Base-by-base conservation (phyloP, 2,113 vertebrate genomes). In the Raphicerus campestris region DNA sequence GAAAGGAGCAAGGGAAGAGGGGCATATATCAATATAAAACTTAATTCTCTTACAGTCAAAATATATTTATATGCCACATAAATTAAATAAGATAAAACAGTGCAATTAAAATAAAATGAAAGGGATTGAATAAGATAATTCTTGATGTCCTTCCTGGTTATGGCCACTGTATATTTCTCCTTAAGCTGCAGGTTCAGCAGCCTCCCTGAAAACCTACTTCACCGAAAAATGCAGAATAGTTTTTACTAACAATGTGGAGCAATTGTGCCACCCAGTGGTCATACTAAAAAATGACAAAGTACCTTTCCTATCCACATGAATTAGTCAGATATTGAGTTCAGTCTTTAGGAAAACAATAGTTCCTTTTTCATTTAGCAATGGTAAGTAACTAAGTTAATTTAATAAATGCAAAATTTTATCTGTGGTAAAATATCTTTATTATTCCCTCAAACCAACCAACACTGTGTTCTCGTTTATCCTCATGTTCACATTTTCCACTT, bases 241-340 rank as follows among this genome's bases (percentile, higher is more conserved):
- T 96, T 89, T 87, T 15, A 56, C 20, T 20, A 84, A 81, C n/a
- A 93, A 19, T 24, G 11, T 96, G n/a, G 75, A 32, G 35, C 92
- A 81, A 93, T 39, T 58, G 4, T 7, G 35, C 73, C 95, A 97
- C 73, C 98, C 58, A 96, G 91, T 93, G 97, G 89, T 82, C 10
- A 93, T 3, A 7, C 14, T 77, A 11, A 94, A 73, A 92, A 78
- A 55, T 89, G 70, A 92, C 86, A 94, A 49, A 5, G 35, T 10
- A 39, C 13, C 47, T 90, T 96, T 73, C 61, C 35, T 10, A 86
- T 73, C 16, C 87, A 80, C 0, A 22, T 22, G 7, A 78, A 92
- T 4, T 35, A 7, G 0, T 56, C 6, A 30, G 0, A 2, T 16
- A 30, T 0, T 35, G 32, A 3, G 39, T 61, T 91, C 15, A 35